These are phyloP conservation scores for Alitta virens DNA, from an alignment of 2,888 invertebrate genomes.

Conservation along the genomic window DNA sequence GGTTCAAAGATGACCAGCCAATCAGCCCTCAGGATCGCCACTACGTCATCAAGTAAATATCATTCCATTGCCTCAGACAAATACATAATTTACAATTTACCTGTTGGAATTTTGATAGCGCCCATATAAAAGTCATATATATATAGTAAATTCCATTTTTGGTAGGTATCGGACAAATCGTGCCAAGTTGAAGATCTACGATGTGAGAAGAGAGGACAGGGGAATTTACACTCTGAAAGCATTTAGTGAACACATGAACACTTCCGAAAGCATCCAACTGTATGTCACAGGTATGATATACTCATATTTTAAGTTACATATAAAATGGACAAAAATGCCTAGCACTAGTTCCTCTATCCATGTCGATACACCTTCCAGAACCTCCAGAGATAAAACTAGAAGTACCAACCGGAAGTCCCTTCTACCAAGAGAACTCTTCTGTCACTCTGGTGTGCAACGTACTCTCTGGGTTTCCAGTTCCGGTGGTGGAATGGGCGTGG, in stretches of 20 bases:
- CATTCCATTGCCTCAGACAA: no score
- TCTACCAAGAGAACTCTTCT: constrained; percentile 3
- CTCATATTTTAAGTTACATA: neutral
- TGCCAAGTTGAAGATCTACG: constrained; percentile 10
- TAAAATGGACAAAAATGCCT: no score
- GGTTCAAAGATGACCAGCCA: constrained; percentile 1
- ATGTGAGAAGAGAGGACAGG: neutral
- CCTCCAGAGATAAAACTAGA: constrained; percentile 2
- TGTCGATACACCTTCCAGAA: neutral
- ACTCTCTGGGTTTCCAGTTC: constrained; percentile 1
- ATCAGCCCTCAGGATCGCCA: neutral
- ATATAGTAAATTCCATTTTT: no score
- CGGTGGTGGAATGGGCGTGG: constrained; percentile 18
- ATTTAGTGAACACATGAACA: constrained; percentile 11
- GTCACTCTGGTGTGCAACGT: constrained; percentile 9
- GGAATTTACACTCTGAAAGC: constrained; percentile 6
- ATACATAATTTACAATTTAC: no score
- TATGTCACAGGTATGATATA: constrained; percentile 2
- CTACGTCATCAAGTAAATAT: constrained; percentile 13
- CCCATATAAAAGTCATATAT: no score
- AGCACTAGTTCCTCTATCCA: no score
- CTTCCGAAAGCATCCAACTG: constrained; percentile 6
- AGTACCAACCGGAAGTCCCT: neutral
- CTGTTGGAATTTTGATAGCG: no score
- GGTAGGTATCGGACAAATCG: constrained; percentile 8